Base-by-base conservation (phyloP, 2,113 vertebrate genomes). In the Carassius carassius region DNA sequence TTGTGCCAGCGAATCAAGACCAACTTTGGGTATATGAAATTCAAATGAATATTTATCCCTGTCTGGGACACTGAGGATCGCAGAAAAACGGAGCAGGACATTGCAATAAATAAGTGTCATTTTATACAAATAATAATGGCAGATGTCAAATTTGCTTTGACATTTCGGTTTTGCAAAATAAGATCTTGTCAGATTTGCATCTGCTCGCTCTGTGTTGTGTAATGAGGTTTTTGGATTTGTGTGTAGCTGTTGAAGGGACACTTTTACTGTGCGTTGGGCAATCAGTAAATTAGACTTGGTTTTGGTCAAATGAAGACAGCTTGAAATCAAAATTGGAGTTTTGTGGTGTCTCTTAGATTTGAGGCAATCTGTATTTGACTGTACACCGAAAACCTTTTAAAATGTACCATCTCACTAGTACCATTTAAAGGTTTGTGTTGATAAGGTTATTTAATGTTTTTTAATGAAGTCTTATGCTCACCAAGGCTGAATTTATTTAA, bases 141-240 rank as follows among this genome's bases (percentile, higher is more conserved):
- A 88, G 81, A 86, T 84, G 81, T 86, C 56, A 32, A 78, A 78
- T 84, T 82, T 84, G 49, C 82, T 78, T 86, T 80, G 75, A 72
- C n/a, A 56, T 84, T 81, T 88, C 41, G 32, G 67, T 49, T 70
- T 63, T 74, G 51, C 62, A 84, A 83, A 86, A 84, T 84, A 17
- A 80, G 23, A 82, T 81, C 73, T 78, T 81, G 69, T 76, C 73
- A 54, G 9, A 84, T 84, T 85, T 81, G 56, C 32, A 8, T 86
- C 69, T 21, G 63, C 60, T 85, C 60, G 37, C 63, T 47, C 23
- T 73, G 7, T 85, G 81, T 58, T 79, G 79, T 29, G 14, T 74
- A 85, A 85, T 73, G 35, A 35, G 13, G 63, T 32, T 85, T 82
- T 82, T 23, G 13, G 19, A 51, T 78, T 78, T 58, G 49, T 82